Conservation (phyloP, 2,888 invertebrate species). For the Anagyrus pseudococci region DNA sequence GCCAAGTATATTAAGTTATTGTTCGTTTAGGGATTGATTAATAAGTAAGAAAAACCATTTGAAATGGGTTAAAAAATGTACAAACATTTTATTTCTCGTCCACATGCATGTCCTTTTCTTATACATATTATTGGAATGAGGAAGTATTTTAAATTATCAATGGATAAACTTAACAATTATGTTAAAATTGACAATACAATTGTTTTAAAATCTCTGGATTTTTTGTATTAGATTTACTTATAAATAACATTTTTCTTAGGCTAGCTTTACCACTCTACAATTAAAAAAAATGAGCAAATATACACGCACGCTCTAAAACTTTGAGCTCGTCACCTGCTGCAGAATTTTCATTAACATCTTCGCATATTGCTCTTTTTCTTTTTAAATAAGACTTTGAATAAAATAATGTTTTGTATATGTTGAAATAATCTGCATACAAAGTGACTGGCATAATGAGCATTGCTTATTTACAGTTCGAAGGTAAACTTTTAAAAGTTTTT, state of each 20-base stretch:
- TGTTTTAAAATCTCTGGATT: constrained; percentile 9
- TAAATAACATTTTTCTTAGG: constrained; percentile 39
- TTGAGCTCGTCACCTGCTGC: constrained; percentile 40
- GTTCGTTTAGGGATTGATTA: too few relatives aligned
- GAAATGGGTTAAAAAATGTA: constrained; percentile 46
- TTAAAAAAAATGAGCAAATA: constrained; percentile 41
- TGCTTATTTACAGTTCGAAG: constrained; percentile 45
- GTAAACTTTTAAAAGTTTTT: constrained; percentile 17
- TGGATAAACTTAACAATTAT: constrained; percentile 18
- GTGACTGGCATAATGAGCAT: constrained; percentile 42
- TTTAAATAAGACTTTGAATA: too few relatives aligned
- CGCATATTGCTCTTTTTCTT: too few relatives aligned
- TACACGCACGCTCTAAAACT: constrained; percentile 42
- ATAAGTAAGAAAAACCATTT: too few relatives aligned
- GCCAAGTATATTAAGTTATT: too few relatives aligned
- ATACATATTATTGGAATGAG: constrained; percentile 21
- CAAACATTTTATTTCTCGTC: constrained; percentile 51
- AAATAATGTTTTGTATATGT: not conserved
- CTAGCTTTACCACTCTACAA: constrained; percentile 24
- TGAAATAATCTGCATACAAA: constrained; percentile 31
- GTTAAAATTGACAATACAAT: constrained; percentile 28
- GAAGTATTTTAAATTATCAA: constrained; percentile 26
- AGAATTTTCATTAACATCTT: constrained; percentile 16
- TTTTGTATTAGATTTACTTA: constrained; percentile 34
- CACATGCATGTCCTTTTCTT: constrained; percentile 41